Conservation (phyloP, 2,797 vertebrate genomes). For the Muscicapa striata region DNA sequence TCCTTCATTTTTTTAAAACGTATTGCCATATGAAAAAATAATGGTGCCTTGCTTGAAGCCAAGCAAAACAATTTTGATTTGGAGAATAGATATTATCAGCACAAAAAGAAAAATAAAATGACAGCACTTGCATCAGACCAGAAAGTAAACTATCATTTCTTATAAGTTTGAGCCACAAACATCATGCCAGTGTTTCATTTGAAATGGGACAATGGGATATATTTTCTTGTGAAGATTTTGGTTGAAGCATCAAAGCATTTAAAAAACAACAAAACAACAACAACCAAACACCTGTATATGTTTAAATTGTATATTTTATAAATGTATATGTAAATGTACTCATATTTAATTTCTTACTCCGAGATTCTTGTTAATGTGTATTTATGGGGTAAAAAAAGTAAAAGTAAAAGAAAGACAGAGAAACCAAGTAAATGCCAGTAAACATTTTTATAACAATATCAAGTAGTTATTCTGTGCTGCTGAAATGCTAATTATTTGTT, state of each 20-base stretch:
- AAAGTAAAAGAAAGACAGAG: not conserved
- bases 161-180: not conserved
- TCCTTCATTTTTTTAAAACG: not conserved
- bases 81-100: not conserved
- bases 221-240: not conserved
- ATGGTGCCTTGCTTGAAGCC: not conserved
- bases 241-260: not conserved
- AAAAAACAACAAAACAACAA: rapidly evolving
- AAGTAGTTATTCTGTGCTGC: not conserved
- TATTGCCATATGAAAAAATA: not conserved
- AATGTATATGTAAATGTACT: not conserved
- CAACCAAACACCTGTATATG: rapidly evolving
- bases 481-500: not conserved
- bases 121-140: not conserved
- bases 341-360: not conserved
- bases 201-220: not conserved
- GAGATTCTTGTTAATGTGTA: not conserved
- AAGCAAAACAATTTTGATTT: not conserved
- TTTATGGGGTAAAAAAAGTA: not conserved
- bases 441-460: not conserved
- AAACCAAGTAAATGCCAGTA: not conserved
- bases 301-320: not conserved
- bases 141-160: not conserved
- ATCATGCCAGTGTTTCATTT: not conserved
- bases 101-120: not conserved